A percentile compares a stretch with the other conserved stretches of the same genome.
Evolutionary conservation across 2,113 vertebrate genomes (phyloP).

Genomic region (Heterotis niloticus): DNA sequence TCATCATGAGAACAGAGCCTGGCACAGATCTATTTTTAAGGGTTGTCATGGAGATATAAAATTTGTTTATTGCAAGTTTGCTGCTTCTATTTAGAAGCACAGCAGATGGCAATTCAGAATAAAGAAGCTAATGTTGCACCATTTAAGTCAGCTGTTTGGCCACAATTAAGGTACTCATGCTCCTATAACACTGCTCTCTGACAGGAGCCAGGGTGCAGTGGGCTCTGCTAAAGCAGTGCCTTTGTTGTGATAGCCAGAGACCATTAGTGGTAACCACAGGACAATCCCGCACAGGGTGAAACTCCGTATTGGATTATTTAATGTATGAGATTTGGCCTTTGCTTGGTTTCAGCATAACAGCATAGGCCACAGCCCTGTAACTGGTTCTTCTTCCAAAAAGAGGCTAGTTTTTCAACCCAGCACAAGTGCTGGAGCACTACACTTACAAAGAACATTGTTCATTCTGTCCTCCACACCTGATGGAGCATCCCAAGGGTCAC

Average conservation of each 20-base stretch:
- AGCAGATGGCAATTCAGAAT: slow-evolving; percentile 18
- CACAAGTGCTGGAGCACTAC: neutral
- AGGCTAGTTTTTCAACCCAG: neutral
- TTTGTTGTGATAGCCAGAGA: neutral
- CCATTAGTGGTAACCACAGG: neutral
- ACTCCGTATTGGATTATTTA: neutral
- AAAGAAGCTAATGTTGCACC: neutral
- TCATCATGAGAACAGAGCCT: slow-evolving; percentile 47
- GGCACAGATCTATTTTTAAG: slow-evolving; percentile 71
- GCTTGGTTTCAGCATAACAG: neutral
- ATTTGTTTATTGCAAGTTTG: slow-evolving; percentile 68
- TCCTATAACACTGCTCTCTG: neutral
- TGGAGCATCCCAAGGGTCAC: neutral
- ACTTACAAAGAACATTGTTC: neutral
- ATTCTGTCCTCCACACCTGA: neutral
- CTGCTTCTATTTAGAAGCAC: slow-evolving; percentile 34
- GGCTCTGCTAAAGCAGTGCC: neutral
- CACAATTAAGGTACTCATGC: neutral
- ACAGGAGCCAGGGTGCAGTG: neutral
- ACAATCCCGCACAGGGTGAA: neutral
- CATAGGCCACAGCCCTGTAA: neutral
- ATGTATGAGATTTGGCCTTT: neutral
- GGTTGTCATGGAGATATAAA: slow-evolving; percentile 65
- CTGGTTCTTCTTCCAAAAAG: neutral
- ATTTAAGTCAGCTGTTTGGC: neutral